phyloP scores from a whole-genome alignment of 2,888 invertebrate genomes.

The Agrypnus murinus region DNA sequence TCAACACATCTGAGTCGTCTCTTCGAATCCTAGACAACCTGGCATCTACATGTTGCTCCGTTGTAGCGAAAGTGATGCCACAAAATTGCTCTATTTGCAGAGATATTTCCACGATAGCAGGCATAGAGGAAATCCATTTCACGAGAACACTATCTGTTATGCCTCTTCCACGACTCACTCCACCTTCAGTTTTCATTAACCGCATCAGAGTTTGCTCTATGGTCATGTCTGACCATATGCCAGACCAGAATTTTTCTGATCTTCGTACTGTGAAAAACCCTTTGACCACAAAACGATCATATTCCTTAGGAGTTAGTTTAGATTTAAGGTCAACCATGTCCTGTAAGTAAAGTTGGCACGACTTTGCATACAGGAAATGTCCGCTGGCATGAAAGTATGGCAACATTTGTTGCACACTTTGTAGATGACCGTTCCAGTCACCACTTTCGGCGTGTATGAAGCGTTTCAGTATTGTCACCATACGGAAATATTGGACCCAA shows the following conservation, averaged over 20 bases:
- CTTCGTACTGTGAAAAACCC: conserved; percentile 6
- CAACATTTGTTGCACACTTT: too few species aligned
- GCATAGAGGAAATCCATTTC: conserved; percentile 23
- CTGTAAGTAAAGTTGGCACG: conserved; percentile 7
- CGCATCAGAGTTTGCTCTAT: too few species aligned
- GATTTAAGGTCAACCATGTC: not conserved
- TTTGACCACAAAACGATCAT: not conserved
- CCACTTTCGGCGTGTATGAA: not conserved
- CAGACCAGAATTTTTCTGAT: too few species aligned
- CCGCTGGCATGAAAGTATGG: too few species aligned
- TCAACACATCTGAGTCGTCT: not conserved
- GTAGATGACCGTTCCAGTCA: not conserved
- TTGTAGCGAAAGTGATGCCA: conserved; percentile 5
- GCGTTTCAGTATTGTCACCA: not conserved
- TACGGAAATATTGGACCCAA: not conserved
- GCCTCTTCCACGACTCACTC: conserved; percentile 25
- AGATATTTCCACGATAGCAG: too few species aligned
- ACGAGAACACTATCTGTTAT: too few species aligned
- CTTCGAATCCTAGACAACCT: too few species aligned
- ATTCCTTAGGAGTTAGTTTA: not conserved
- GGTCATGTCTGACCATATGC: too few species aligned
- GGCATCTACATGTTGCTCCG: too few species aligned
- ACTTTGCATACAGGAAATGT: conserved; percentile 12
- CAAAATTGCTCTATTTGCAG: too few species aligned
- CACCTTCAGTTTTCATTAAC: too few species aligned